Conservation (phyloP, 2,113 vertebrate genomes). For the Dromaius novaehollandiae region DNA sequence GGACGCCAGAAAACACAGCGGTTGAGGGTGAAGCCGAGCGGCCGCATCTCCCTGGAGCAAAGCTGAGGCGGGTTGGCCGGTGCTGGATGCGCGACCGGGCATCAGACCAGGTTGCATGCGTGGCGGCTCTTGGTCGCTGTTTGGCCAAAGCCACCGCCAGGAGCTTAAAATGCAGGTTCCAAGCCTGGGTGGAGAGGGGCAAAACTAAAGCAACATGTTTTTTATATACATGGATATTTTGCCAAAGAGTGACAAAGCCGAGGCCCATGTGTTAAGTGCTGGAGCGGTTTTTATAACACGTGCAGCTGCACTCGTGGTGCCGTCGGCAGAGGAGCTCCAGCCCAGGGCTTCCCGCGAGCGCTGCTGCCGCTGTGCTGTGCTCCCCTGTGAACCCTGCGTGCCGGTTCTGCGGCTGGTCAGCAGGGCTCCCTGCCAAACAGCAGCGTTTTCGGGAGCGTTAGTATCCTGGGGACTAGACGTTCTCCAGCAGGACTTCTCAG, state of each 20-base stretch:
- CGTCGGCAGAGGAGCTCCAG: too few relatives aligned
- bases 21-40: accelerated
- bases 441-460: too few relatives aligned
- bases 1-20: background rate
- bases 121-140: background rate
- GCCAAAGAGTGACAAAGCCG: background rate
- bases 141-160: background rate
- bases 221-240: background rate
- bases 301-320: too few relatives aligned
- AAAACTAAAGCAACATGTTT: background rate
- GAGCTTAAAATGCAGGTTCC: background rate
- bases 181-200: background rate
- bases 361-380: too few relatives aligned
- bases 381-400: too few relatives aligned
- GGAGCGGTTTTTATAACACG: background rate
- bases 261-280: background rate
- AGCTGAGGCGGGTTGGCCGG: background rate
- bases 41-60: background rate
- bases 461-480: background rate
- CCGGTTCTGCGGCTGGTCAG: too few relatives aligned
- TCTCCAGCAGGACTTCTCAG: background rate
- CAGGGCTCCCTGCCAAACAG: too few relatives aligned
- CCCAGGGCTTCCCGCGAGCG: too few relatives aligned
- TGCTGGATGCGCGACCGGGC: too few relatives aligned
- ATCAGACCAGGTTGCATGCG: background rate